A percentile compares a stretch with the other conserved stretches of the same genome.
Conservation (phyloP, 23 tunicate genomes). For the Ascidia mentula region DNA sequence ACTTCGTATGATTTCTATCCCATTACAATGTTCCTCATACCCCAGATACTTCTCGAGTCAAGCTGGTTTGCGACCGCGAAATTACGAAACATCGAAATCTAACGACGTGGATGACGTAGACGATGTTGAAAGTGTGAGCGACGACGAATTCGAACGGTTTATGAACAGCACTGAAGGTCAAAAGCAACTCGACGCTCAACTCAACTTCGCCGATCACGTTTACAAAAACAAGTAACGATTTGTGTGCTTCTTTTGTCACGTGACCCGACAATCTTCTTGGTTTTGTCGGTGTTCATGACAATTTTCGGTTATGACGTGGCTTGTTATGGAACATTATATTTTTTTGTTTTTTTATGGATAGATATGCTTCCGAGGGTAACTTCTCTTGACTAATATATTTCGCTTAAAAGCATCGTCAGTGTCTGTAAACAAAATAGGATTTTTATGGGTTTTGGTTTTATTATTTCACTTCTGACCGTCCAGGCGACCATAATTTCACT, state of each 20-base stretch:
- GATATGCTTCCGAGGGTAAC: too few relatives aligned
- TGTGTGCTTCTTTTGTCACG: background rate
- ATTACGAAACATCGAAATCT: background rate
- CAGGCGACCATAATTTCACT: background rate
- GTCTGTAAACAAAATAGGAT: background rate
- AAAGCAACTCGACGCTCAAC: constrained; percentile 42
- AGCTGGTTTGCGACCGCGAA: background rate
- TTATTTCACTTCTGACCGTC: background rate
- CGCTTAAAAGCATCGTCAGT: too few relatives aligned
- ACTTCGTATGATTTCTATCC: background rate
- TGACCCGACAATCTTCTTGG: too few relatives aligned
- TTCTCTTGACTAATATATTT: too few relatives aligned
- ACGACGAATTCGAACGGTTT: constrained; percentile 80
- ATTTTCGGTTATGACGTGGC: too few relatives aligned
- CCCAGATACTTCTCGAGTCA: constrained; percentile 14
- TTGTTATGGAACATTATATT: background rate
- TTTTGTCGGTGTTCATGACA: too few relatives aligned
- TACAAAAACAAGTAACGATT: constrained; percentile 32
- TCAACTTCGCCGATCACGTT: constrained; percentile 50
- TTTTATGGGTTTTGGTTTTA: background rate
- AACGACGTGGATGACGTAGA: constrained; percentile 7
- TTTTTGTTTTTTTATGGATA: too few relatives aligned
- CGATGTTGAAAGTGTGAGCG: constrained; percentile 58
- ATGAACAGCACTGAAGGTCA: constrained; percentile 60
- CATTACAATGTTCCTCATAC: background rate